Base-by-base conservation (phyloP, 2,113 vertebrate species). In the Trogon surrucura region DNA sequence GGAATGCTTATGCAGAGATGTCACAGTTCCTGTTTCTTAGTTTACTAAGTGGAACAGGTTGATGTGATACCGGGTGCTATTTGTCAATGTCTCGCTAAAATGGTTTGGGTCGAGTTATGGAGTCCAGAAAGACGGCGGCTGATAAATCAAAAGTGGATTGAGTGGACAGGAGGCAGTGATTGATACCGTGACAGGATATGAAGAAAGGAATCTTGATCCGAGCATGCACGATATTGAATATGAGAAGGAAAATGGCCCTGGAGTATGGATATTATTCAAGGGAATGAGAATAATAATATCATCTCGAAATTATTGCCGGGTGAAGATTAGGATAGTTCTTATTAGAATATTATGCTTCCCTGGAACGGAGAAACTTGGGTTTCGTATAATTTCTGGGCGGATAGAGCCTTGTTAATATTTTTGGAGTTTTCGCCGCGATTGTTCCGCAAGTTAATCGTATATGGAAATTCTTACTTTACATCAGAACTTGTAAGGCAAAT, bases 131-230 rank as follows among this genome's bases (percentile, higher is more conserved):
- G 98, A 98, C 97, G 97, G 97, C 67, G 97, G 98, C 99, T 99
- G 99, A 99, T 99, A 98, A 99, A 99, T 99, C 99, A 99, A 99
- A 98, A 98, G 97, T 96, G 98, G 98, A 99, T 99, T 99, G 99
- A 99, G 98, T 99, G 99, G 99, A 99, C 99, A 99, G 99, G 98
- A 98, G 98, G 98, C 98, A 98, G 98, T 99, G 99, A 99, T 99
- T 99, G 99, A 99, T 99, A 99, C 98, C 91, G 96, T 99, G 98
- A 99, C 99, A 99, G 98, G 98, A 99, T 99, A 99, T 99, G 99
- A 99, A 97, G 98, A 98, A 98, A 98, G 97, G 98, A 97, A 97
- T 98, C 97, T 98, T 97, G 97, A 98, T 98, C 97, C 98, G 96
- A 97, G 98, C 97, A 96, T 98, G 97, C 97, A 97, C 84, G 97